phyloP scores from a whole-genome alignment of 2,797 vertebrate genomes.

The Gila robusta region DNA sequence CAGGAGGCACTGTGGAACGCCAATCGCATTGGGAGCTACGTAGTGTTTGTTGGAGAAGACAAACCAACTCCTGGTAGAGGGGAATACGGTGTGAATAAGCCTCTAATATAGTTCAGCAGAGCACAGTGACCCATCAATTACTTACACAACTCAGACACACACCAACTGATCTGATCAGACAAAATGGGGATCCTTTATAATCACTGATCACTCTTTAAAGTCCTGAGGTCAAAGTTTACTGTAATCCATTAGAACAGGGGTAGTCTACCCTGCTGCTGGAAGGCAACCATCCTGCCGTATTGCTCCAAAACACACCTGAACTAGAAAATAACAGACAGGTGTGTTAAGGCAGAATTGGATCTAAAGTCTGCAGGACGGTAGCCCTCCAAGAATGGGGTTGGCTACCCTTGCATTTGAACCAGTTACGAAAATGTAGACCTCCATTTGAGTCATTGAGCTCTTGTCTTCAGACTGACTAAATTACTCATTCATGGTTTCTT shows the following conservation, averaged over 20 bases:
- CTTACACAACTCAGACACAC: neutral
- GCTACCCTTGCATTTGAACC: neutral
- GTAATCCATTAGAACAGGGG: neutral
- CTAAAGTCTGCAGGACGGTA: neutral
- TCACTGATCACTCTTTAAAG: constrained; percentile 10
- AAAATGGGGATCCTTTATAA: neutral
- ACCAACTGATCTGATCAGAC: neutral
- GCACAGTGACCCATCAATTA: neutral
- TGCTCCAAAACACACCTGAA: neutral
- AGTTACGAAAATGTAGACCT: neutral
- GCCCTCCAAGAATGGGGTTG: neutral
- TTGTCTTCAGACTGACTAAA: neutral
- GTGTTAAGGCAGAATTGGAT: neutral
- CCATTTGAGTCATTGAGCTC: neutral
- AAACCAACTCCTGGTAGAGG: constrained; percentile 87
- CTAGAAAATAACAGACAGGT: neutral
- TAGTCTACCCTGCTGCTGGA: neutral
- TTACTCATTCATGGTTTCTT: neutral
- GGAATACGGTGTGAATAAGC: neutral
- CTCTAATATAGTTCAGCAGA: neutral
- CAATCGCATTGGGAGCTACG: constrained; percentile 90
- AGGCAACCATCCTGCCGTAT: neutral
- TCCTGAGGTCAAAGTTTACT: constrained; percentile 15
- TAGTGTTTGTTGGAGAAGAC: constrained; percentile 95
- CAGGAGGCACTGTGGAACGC: constrained; percentile 71